Conservation (phyloP, 2,113 vertebrate species). For the Calypte anna region DNA sequence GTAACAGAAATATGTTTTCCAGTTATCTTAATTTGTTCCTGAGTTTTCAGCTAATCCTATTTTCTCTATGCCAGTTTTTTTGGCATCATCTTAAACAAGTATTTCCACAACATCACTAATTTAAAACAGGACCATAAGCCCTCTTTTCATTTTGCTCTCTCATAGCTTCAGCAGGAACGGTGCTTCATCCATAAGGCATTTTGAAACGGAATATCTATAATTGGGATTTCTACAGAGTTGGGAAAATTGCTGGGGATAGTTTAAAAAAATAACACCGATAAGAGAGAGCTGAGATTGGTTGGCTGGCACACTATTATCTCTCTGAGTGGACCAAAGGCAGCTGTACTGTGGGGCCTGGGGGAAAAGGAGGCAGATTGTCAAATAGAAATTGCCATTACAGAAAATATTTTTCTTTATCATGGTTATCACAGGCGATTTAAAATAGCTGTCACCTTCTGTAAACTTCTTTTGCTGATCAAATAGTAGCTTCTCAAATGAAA, state of each 20-base stretch:
- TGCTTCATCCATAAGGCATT: background rate
- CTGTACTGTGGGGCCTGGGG: background rate
- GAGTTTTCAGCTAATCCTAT: background rate
- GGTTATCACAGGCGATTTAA: background rate
- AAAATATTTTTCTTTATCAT: background rate
- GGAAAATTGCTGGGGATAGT: background rate
- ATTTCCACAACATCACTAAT: background rate
- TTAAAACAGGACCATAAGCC: background rate
- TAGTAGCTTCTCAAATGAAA: background rate
- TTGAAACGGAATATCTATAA: conserved; percentile 41
- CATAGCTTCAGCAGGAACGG: background rate
- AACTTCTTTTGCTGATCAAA: background rate
- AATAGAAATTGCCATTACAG: background rate
- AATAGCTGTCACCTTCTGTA: background rate
- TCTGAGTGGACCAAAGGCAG: background rate
- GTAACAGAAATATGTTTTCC: background rate
- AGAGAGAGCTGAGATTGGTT: background rate
- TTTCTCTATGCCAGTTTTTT: background rate
- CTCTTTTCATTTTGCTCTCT: background rate
- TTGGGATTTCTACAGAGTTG: conserved; percentile 5
- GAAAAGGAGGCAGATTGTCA: background rate
- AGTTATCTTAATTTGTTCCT: background rate
- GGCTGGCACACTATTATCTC: background rate
- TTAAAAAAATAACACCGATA: conserved; percentile 19
- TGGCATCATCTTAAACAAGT: background rate